These are phyloP conservation scores for Aselliscus stoliczkanus DNA, from an alignment of 2,797 vertebrate genomes.

Conservation along the genomic window DNA sequence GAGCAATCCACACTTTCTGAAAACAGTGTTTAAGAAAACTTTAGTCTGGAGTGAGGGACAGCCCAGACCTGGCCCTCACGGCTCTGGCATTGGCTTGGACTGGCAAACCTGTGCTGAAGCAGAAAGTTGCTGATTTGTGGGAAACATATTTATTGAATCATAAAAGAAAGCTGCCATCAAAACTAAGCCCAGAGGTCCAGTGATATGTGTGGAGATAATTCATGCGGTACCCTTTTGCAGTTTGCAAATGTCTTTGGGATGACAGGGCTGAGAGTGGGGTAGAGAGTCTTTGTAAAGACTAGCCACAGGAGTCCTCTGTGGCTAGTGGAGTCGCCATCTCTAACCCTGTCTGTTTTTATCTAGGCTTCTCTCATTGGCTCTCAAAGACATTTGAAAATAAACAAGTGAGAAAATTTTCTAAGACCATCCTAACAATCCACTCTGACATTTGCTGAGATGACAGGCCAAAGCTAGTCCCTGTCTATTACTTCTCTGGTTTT, in stretches of 20 bases:
- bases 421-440: neutral
- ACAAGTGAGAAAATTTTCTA: constrained; percentile 33
- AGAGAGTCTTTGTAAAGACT: neutral
- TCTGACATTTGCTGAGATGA: neutral
- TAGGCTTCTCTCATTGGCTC: neutral
- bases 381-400: constrained; percentile 62
- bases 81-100: neutral
- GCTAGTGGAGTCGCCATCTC: neutral
- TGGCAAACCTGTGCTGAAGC: neutral
- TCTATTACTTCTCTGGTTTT: neutral
- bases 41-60: neutral
- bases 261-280: neutral
- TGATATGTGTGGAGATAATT: neutral
- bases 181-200: neutral
- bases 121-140: neutral
- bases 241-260: neutral
- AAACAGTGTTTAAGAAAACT: constrained; percentile 19
- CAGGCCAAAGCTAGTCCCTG: neutral
- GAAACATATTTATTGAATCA: constrained; percentile 16
- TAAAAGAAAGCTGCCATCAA: constrained; percentile 3
- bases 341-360: neutral
- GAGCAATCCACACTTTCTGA: neutral
- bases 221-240: neutral
- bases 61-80: too few relatives aligned
- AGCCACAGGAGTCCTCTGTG: neutral